phyloP scores from a whole-genome alignment of 2,888 invertebrate genomes.

The Trissolcus japonicus region DNA sequence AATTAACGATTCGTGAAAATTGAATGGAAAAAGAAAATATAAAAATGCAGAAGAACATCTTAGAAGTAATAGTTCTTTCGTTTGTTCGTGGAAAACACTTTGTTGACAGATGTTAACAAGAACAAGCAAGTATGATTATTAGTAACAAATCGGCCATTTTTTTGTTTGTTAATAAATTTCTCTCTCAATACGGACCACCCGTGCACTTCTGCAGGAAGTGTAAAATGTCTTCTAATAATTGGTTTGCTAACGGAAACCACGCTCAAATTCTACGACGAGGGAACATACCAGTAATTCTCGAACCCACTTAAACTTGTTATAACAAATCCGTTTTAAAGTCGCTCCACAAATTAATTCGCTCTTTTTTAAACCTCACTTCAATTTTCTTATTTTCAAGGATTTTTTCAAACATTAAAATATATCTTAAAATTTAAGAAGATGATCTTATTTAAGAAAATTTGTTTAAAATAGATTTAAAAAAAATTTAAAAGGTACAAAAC shows the following conservation, averaged over 20 bases:
- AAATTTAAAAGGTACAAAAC: too few species aligned
- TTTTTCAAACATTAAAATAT: too few species aligned
- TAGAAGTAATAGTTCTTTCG: too few species aligned
- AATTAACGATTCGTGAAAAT: too few species aligned
- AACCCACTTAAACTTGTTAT: constrained; percentile 28
- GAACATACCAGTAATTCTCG: constrained; percentile 42
- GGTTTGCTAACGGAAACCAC: constrained; percentile 54
- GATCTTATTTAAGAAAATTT: too few species aligned
- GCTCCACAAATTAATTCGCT: background rate
- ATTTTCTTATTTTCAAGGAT: background rate
- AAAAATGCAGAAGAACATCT: too few species aligned
- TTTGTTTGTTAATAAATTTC: constrained; percentile 29
- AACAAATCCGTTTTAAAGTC: too few species aligned
- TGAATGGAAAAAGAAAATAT: too few species aligned
- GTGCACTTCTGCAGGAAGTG: constrained; percentile 56
- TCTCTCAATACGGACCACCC: constrained; percentile 52
- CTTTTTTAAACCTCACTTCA: background rate
- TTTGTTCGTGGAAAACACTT: background rate
- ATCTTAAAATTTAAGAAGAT: too few species aligned
- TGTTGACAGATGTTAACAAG: background rate
- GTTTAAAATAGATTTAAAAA: too few species aligned
- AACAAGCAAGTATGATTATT: constrained; percentile 6
- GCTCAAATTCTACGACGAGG: constrained; percentile 42
- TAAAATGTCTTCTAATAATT: constrained; percentile 58
- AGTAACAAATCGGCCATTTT: constrained; percentile 26